Evolutionary conservation across 2,797 vertebrate species (phyloP), one percentile per base, ranked within the genome.

Genomic region (Tinamus major): DNA sequence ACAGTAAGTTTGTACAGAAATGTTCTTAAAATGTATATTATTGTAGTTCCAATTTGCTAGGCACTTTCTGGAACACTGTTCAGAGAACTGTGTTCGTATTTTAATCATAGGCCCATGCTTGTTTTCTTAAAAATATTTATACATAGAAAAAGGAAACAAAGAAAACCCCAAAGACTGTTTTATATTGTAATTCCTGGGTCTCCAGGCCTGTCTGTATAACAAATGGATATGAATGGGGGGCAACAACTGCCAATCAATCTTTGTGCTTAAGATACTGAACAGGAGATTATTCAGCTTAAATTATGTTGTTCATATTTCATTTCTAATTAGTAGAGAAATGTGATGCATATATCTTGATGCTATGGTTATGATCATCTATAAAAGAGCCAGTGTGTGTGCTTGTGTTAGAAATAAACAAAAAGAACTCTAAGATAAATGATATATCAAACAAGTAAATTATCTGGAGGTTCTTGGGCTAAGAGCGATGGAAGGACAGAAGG

Each of bases 371-470:
- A 58, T 77, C 26, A 48, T 68, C 49, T 85, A 1, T 76, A 41
- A 69, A 88, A 77, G 35, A 3, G 3, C 4, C 44, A 13, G 18
- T 46, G 1, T 4, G 4, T 81, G 6, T 42, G 37, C 39, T 83
- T 23, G 16, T 89, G 31, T 48, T 92, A 70, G 85, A 94, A 87
- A 11, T 18, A 33, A 79, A 31, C 68, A 75, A 29, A 33, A 56
- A 77, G 68, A 68, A 41, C 27, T 49, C 14, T n/a, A 23, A 78
- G 37, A 72, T 10, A 59, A 88, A 64, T 18, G 19, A 4, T 85
- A 85, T 80, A 37, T 91, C 35, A 59, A 78, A 31, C 55, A 93
- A 51, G n/a, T 72, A 72, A 83, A 82, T 75, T 56, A 93, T 63
- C 33, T 79, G 53, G n/a, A 70, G 29, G 46, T 75, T 55, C n/a